Evolutionary conservation across 1,140 invertebrate species (phyloP), one percentile per base, ranked within the genome.

Genomic region (Drosophila albomicans): DNA sequence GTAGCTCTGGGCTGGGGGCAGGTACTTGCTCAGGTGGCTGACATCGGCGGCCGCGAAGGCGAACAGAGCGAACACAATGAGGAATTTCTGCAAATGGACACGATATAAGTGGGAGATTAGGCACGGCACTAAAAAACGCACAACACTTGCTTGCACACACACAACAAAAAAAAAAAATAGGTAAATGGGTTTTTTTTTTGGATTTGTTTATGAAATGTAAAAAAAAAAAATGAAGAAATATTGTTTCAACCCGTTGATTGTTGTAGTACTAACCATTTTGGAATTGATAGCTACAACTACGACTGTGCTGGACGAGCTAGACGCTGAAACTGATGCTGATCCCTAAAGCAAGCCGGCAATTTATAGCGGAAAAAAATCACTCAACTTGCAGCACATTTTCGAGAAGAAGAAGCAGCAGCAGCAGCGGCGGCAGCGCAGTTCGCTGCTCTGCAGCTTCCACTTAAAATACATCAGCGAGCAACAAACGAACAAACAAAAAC

Each of bases 261-360:
- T n/a, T 41, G 8, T 54, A n/a, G 48, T 66, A 84, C 90, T 84
- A 75, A 91, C 90, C 90, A 91, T 91, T 51, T 80, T 91, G 58
- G 35, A 51, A 45, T 43, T 67, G 61, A 57, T 67, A 13, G 57
- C 48, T 51, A 51, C 66, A 35, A 45, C 56, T 70, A 74, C 79
- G 70, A 79, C 86, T 90, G 72, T 75, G 68, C 87, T 91, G 78
- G 76, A 86, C 80, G 79, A 92, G 91, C 80, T 81, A 70, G 86
- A 79, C 81, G 74, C 76, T 86, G 84, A 79, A 91, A 92, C 91
- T 92, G 91, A 92, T 92, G 84, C 79, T 91, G 87, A 78, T 91
- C 91, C 84, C 75, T 82, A 62, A 61, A 82, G 72, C 78, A 59
- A 66, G 74, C 82, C 77, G 71, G 59, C 81, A 86, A 92, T 92